Evolutionary conservation across 2,888 invertebrate species (phyloP), one percentile per base, ranked within the genome.

Genomic region (Danaus chrysippus): DNA sequence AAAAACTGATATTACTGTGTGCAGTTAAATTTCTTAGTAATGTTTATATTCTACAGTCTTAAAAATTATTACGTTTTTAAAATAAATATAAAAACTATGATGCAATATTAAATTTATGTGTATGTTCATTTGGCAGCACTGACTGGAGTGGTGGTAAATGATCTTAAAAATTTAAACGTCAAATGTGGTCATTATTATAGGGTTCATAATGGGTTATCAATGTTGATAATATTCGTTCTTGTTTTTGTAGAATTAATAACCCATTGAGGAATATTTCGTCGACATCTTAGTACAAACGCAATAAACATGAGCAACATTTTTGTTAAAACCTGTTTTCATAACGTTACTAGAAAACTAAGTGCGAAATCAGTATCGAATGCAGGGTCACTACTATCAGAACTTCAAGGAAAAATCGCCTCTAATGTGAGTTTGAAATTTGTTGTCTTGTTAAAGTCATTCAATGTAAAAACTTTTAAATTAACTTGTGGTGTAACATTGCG

Each of bases 191-290:
- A 54, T 62, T 75, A 73, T 72, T 58, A 68, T 83, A 86, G 69
- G 84, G 90, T 87, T 90, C 89, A 88, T 67, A 82, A 74, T 89
- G 78, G 89, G 90, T 90, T 90, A 90, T 89, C 90, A 78, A 61
- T 66, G 65, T 59, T 75, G 84, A 84, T 87, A 84, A 82, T 76
- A 70, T 75, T 70, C 66, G 70, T 63, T 62, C 65, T 68, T 70
- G 73, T 78, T 76, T 64, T 75, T 65, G 72, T 68, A 68, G 72
- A 79, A 75, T 69, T 79, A 78, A 72, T 76, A 73, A 62, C 44
- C 46, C 42, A 55, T 56, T 64, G 17, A 23, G 23, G 57, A 61
- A 41, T 55, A 59, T 59, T 67, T 57, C 23, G 43, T 58, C 34
- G 57, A 54, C 46, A 53, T 61, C 54, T 56, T 23, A 23, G 53